These are phyloP conservation scores for Antheraea assamensis DNA, from an alignment of 2,888 invertebrate genomes.

Conservation along the genomic window DNA sequence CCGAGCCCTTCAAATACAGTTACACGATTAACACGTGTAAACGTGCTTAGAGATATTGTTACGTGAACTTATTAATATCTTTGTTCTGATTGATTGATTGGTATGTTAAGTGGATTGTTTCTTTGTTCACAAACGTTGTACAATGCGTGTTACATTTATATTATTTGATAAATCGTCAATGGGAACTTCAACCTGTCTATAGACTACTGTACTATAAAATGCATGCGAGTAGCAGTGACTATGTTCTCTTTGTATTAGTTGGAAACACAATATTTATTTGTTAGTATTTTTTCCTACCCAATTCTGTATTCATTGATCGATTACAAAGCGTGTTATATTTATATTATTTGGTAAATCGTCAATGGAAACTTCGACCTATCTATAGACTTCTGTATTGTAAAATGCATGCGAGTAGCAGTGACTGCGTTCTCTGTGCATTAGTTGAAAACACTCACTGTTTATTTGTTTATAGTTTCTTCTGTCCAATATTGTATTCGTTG, in stretches of 20 bases:
- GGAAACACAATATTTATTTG: not conserved
- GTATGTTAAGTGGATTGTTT: slow-evolving; percentile 54
- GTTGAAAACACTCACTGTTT: not conserved
- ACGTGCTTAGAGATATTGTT: slow-evolving; percentile 17
- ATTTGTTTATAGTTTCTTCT: too few relatives aligned
- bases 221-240: not conserved
- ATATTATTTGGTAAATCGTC: slow-evolving; percentile 5
- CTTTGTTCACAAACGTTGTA: slow-evolving; percentile 7
- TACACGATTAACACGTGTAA: slow-evolving; percentile 17
- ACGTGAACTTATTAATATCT: slow-evolving; percentile 48
- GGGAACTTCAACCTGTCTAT: not conserved
- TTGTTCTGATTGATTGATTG: slow-evolving; percentile 51
- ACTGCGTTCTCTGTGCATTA: not conserved
- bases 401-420: not conserved
- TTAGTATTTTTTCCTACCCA: too few relatives aligned
- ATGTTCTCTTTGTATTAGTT: not conserved
- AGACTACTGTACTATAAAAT: not conserved
- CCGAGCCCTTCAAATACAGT: slow-evolving; percentile 9
- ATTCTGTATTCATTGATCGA: too few relatives aligned
- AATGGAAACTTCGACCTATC: not conserved
- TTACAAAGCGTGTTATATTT: slow-evolving; percentile 9
- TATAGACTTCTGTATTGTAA: not conserved
- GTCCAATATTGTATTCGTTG: too few relatives aligned
- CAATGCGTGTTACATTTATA: slow-evolving; percentile 5
- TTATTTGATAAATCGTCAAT: slow-evolving; percentile 9